Conservation (phyloP, 2,113 vertebrate genomes). For the Marmota monax region DNA sequence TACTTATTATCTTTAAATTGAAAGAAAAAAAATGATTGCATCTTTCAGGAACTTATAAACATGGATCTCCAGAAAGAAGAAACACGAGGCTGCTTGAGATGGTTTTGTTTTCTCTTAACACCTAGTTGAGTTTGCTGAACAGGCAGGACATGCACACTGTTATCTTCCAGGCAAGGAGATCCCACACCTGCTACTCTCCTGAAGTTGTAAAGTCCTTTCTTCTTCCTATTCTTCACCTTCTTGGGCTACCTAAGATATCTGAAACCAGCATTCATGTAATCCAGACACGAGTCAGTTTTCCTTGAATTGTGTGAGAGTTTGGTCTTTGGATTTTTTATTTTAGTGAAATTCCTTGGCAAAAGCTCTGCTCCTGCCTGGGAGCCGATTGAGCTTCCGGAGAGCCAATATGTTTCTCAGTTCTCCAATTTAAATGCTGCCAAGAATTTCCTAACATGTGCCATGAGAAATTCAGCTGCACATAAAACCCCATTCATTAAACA, state of each 20-base stretch:
- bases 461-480: conserved; percentile 78
- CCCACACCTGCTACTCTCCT: neutral
- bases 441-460: conserved; percentile 83
- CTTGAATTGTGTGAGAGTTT: conserved; percentile 57
- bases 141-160: neutral
- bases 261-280: conserved; percentile 50
- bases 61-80: neutral
- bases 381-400: conserved; percentile 73
- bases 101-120: neutral
- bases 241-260: neutral
- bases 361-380: conserved; percentile 71
- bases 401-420: conserved; percentile 78
- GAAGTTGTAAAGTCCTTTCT: neutral
- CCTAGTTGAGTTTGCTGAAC: neutral
- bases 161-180: neutral
- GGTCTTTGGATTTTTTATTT: conserved; percentile 78
- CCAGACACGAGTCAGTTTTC: conserved; percentile 57
- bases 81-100: neutral
- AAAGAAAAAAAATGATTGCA: neutral
- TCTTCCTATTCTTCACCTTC: conserved; percentile 34
- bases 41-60: neutral
- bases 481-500: conserved; percentile 80
- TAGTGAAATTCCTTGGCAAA: conserved; percentile 76
- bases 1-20: neutral
- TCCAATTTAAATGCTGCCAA: conserved; percentile 84